phyloP scores from a whole-genome alignment of 2,888 invertebrate species.

The Gnatocerus cornutus region DNA sequence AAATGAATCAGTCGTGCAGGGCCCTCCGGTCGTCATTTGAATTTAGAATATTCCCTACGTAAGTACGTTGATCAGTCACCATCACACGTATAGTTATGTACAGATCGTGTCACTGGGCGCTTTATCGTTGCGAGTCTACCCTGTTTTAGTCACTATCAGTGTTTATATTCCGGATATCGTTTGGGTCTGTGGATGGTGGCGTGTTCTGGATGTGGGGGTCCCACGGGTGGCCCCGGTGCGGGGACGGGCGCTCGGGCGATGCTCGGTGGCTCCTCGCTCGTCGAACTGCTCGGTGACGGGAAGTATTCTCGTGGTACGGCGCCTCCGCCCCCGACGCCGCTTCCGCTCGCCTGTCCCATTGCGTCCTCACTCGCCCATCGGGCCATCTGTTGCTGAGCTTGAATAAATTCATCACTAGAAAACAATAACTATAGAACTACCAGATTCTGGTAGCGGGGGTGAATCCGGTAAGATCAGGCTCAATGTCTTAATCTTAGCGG shows the following conservation, averaged over 20 bases:
- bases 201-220: conserved; percentile 68
- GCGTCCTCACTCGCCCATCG: conserved; percentile 94
- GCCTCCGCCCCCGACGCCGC: conserved; percentile 70
- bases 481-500: neutral
- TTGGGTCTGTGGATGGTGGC: conserved; percentile 75
- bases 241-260: conserved; percentile 73
- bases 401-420: conserved; percentile 98
- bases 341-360: conserved; percentile 71
- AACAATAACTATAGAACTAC: conserved; percentile 86
- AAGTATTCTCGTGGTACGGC: conserved; percentile 74
- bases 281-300: conserved; percentile 74
- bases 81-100: conserved; percentile 47
- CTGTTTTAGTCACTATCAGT: conserved; percentile 76
- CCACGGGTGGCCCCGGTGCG: conserved; percentile 67
- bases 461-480: conserved; percentile 6
- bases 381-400: conserved; percentile 97
- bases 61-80: conserved; percentile 46
- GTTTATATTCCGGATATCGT: conserved; percentile 84
- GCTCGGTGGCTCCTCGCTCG: conserved; percentile 74
- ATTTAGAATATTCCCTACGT: conserved; percentile 48
- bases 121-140: conserved; percentile 59
- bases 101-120: conserved; percentile 47
- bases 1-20: neutral
- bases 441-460: conserved; percentile 59
- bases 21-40: conserved; percentile 17